Conservation (phyloP, 2,113 vertebrate genomes). For the Dasyurus viverrinus region DNA sequence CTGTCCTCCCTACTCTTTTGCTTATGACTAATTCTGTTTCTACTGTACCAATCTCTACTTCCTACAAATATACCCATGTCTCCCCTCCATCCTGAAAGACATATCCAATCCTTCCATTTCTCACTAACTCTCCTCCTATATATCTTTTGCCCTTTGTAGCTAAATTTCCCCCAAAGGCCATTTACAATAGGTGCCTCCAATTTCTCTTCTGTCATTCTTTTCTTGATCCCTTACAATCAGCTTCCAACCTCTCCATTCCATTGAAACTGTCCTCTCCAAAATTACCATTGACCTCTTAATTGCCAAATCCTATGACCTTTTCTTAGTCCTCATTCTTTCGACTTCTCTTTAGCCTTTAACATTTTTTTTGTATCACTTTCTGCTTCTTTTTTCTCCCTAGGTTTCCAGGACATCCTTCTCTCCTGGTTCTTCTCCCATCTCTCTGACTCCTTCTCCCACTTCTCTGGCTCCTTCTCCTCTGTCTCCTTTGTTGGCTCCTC, state of each 20-base stretch:
- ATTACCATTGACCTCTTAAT: no score
- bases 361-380: neutral
- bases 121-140: neutral
- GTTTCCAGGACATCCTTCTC: neutral
- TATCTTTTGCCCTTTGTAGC: neutral
- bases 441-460: neutral
- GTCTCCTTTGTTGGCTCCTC: neutral
- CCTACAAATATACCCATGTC: no score
- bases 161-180: neutral
- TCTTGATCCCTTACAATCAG: neutral
- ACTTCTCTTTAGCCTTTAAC: neutral
- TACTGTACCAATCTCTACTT: neutral
- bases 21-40: neutral
- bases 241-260: neutral
- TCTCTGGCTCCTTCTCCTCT: neutral
- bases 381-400: neutral
- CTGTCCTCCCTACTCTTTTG: neutral
- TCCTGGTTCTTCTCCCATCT: neutral
- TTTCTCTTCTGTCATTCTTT: neutral
- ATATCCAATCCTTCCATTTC: neutral
- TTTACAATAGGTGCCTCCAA: neutral
- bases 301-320: neutral
- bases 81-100: no score
- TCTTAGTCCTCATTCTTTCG: neutral
- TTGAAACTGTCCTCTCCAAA: neutral